Conservation (phyloP, 2,797 vertebrate genomes). For the Platalea minor region DNA sequence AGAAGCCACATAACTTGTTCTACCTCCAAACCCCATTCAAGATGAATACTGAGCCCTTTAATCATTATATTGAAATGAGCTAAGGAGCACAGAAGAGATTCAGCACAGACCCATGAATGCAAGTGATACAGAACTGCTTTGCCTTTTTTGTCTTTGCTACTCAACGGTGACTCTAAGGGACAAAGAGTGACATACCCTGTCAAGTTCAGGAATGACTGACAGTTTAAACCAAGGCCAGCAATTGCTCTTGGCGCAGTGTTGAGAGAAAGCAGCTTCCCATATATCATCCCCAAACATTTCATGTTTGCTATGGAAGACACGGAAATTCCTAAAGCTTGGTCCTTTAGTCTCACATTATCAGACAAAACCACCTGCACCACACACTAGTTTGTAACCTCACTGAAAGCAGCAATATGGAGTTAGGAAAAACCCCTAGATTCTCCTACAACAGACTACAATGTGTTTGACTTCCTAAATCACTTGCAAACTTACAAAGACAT, state of each 20-base stretch:
- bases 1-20: background rate
- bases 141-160: background rate
- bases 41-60: background rate
- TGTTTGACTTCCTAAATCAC: background rate
- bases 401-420: background rate
- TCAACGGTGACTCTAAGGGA: background rate
- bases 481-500: background rate
- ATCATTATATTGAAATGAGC: background rate
- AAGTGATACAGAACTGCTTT: background rate
- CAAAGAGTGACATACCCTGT: background rate
- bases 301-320: accelerated
- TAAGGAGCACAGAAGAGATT: accelerated
- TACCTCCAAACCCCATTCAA: background rate
- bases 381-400: background rate
- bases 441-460: background rate
- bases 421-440: background rate
- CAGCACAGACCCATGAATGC: background rate
- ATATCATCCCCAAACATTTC: background rate
- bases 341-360: background rate
- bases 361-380: background rate
- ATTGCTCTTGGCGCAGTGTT: background rate
- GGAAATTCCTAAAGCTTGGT: background rate
- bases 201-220: background rate
- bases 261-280: background rate
- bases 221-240: background rate